Conservation (phyloP, 53 echinoderm and acorn worm genomes). For the Echinometra lucunter region DNA sequence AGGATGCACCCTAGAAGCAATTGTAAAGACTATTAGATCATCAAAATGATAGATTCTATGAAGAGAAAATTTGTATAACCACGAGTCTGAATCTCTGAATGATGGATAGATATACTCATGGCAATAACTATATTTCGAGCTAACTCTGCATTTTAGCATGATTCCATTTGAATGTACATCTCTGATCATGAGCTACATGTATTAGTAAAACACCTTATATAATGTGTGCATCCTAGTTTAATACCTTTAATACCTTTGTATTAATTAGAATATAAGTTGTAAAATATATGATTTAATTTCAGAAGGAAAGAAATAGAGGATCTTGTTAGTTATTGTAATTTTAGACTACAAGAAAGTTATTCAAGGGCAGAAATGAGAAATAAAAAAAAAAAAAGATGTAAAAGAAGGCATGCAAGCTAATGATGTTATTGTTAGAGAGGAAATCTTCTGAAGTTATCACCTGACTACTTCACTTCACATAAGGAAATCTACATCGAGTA, state of each 20-base stretch:
- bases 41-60: neutral
- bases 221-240: neutral
- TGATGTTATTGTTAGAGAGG: too few species aligned
- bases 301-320: neutral
- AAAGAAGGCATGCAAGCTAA: neutral
- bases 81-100: neutral
- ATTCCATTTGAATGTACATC: neutral
- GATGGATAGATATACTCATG: neutral
- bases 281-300: neutral
- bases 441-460: too few species aligned
- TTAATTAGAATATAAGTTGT: too few species aligned
- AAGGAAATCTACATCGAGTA: too few species aligned
- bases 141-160: neutral
- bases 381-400: neutral
- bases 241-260: neutral
- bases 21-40: neutral
- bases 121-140: too few species aligned
- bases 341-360: too few species aligned
- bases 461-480: too few species aligned
- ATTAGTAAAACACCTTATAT: neutral
- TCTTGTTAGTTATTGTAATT: neutral
- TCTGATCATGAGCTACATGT: neutral
- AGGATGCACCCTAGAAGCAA: conserved; percentile 83
- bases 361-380: too few species aligned
- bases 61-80: neutral